These are phyloP conservation scores for Orius insidiosus DNA, from an alignment of 1,140 invertebrate species.

Conservation along the genomic window DNA sequence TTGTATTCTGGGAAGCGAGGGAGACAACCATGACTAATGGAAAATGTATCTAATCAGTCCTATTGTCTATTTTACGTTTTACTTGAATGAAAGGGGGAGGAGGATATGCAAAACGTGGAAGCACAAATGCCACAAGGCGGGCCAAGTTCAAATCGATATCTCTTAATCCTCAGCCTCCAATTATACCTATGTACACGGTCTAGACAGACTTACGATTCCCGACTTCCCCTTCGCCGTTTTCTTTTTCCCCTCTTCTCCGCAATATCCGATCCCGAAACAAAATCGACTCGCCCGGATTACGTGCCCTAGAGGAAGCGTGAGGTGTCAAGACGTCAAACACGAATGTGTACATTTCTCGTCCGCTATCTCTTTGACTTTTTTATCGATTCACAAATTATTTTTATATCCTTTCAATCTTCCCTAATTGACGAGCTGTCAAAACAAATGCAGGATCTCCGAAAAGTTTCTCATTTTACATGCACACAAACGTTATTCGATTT, in stretches of 20 bases:
- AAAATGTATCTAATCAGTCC: constrained; percentile 15
- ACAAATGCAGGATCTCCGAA: too few relatives aligned
- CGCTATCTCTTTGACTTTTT: constrained; percentile 1
- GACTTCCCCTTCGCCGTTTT: background rate
- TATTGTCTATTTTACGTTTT: constrained; percentile 15
- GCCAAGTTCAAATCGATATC: too few relatives aligned
- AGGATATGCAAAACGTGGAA: constrained; percentile 11
- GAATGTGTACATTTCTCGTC: constrained; percentile 5
- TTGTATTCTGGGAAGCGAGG: constrained; percentile 8
- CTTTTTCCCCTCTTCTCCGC: too few relatives aligned
- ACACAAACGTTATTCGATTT: too few relatives aligned
- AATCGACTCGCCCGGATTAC: background rate
- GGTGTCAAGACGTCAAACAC: constrained; percentile 4
- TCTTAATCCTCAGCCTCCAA: too few relatives aligned
- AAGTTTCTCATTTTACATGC: too few relatives aligned
- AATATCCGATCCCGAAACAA: too few relatives aligned
- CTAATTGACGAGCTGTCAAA: too few relatives aligned
- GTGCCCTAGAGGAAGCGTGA: background rate
- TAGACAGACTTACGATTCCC: constrained; percentile 1
- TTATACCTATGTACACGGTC: background rate
- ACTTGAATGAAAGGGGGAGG: constrained; percentile 9
- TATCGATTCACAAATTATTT: background rate
- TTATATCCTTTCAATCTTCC: background rate
- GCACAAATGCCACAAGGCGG: too few relatives aligned
- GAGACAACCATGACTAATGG: constrained; percentile 16